Conservation (phyloP, 2,888 invertebrate species). For the Microctonus brassicae region DNA sequence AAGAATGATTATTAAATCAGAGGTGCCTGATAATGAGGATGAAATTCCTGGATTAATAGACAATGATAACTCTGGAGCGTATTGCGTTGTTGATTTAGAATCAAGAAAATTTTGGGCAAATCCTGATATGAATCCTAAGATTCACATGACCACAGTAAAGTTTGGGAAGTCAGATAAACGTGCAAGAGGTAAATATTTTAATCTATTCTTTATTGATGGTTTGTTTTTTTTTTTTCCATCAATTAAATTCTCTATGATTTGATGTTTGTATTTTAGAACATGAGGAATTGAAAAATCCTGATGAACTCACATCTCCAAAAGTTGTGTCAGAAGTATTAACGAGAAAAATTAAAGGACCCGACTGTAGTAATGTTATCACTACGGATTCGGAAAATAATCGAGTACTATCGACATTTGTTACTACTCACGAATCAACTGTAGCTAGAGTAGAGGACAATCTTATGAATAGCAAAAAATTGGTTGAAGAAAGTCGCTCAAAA, state of each 20-base stretch:
- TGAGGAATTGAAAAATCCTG: constrained; percentile 22
- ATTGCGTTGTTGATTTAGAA: constrained; percentile 24
- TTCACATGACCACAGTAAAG: constrained; percentile 30
- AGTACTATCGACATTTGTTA: constrained; percentile 52
- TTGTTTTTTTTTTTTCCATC: not conserved
- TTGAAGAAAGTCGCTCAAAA: not conserved
- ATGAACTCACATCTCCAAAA: constrained; percentile 34
- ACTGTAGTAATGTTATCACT: constrained; percentile 43
- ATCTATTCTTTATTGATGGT: not conserved
- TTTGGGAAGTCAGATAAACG: not conserved
- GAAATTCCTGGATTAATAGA: not conserved
- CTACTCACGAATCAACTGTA: constrained; percentile 51
- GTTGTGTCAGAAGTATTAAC: constrained; percentile 30
- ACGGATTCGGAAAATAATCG: constrained; percentile 52
- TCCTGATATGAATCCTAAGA: constrained; percentile 10
- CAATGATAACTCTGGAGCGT: constrained; percentile 8
- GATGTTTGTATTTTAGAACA: not conserved
- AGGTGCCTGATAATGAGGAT: not conserved
- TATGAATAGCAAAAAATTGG: constrained; percentile 5
- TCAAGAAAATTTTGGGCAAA: constrained; percentile 12
- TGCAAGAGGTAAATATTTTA: not conserved
- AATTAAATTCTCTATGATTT: not conserved
- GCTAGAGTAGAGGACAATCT: constrained; percentile 52
- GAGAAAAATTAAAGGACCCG: not conserved
- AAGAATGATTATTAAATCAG: not conserved